A percentile compares a stretch with the other conserved stretches of the same genome.
These are phyloP conservation scores for Capitulum mitella DNA, from an alignment of 2,888 invertebrate species.

Conservation along the genomic window DNA sequence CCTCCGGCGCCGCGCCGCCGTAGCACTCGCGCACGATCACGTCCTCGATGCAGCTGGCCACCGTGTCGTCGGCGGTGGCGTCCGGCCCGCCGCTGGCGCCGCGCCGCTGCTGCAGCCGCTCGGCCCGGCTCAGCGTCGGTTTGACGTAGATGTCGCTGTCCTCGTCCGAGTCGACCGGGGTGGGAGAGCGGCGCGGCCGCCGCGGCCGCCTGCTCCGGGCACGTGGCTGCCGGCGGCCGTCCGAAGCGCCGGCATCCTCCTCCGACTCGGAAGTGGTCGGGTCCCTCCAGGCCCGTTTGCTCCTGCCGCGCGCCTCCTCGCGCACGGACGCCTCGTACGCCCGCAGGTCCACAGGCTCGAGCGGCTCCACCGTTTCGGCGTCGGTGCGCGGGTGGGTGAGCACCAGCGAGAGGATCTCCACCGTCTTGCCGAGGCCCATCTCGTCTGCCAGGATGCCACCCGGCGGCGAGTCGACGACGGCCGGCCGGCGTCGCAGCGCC, in stretches of 20 bases:
- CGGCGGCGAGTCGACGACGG: constrained; percentile 41
- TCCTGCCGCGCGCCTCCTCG: constrained; percentile 21
- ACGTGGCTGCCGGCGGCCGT: too few relatives aligned
- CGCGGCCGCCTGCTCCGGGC: too few relatives aligned
- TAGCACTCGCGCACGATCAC: constrained; percentile 6
- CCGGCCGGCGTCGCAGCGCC: constrained; percentile 44
- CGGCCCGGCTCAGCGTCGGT: not conserved
- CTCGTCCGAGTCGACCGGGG: too few relatives aligned
- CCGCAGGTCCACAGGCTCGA: constrained; percentile 28
- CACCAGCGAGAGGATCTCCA: constrained; percentile 62
- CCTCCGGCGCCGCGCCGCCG: not conserved
- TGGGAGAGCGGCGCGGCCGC: too few relatives aligned
- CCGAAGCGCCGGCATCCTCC: too few relatives aligned
- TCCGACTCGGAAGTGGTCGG: not conserved
- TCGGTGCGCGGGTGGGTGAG: constrained; percentile 49
- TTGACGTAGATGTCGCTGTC: not conserved
- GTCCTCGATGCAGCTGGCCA: constrained; percentile 4
- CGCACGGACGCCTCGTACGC: constrained; percentile 26
- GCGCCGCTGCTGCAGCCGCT: not conserved
- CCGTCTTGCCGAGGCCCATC: constrained; percentile 75
- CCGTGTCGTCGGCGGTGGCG: not conserved
- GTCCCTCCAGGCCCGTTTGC: constrained; percentile 22
- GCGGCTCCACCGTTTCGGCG: constrained; percentile 29
- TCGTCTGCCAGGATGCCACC: constrained; percentile 72
- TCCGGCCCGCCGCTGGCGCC: not conserved